A percentile compares a stretch with the other conserved stretches of the same genome.
Conservation (phyloP, 2,113 vertebrate genomes). For the Aplodontia rufa region DNA sequence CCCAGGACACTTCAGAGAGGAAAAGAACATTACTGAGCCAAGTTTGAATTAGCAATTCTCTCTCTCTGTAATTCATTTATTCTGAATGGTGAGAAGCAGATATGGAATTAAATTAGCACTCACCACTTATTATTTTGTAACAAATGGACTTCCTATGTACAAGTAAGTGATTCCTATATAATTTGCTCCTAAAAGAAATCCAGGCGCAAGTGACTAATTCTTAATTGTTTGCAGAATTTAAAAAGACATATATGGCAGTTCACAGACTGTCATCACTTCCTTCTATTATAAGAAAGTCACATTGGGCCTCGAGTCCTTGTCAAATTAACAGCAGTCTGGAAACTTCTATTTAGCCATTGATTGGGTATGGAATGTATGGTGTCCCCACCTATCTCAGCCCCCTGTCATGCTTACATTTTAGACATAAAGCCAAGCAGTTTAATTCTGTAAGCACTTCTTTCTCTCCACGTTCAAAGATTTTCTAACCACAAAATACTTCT, state of each 20-base stretch:
- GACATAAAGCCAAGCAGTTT: background rate
- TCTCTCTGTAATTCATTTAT: conserved; percentile 30
- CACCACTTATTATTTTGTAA: conserved; percentile 46
- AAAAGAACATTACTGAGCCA: background rate
- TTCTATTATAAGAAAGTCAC: conserved; percentile 39
- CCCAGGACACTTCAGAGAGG: background rate
- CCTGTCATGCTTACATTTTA: background rate
- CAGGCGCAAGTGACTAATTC: conserved; percentile 48
- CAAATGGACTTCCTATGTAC: conserved; percentile 11
- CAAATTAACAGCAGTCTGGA: background rate
- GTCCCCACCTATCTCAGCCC: background rate
- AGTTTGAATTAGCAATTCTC: background rate
- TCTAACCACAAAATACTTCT: background rate
- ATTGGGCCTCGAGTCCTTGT: background rate
- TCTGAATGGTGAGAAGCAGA: conserved; percentile 45
- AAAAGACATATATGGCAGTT: background rate
- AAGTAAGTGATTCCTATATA: conserved; percentile 46
- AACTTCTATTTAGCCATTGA: conserved; percentile 35
- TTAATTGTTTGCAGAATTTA: conserved; percentile 27
- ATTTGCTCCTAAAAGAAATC: conserved; percentile 54
- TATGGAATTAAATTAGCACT: conserved; percentile 51
- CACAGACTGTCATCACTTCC: background rate
- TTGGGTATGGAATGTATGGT: background rate
- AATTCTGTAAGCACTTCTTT: background rate
- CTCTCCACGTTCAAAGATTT: background rate